phyloP scores from a whole-genome alignment of 2,797 vertebrate species.

The Lophius americanus region DNA sequence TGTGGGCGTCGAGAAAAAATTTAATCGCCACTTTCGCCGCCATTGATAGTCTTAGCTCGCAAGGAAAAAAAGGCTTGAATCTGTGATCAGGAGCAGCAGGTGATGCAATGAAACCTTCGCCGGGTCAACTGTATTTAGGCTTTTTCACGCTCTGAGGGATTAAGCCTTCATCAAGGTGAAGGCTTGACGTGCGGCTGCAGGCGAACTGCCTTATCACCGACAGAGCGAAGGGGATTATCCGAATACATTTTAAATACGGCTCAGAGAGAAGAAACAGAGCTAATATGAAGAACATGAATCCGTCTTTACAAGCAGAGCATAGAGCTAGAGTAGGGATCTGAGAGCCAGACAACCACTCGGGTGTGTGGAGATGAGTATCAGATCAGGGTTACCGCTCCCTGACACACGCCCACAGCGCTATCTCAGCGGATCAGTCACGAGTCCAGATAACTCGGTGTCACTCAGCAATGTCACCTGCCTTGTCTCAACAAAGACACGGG shows the following conservation, averaged over 20 bases:
- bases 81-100: no score
- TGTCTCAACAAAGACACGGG: slow-evolving; percentile 2
- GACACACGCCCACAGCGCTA: slow-evolving; percentile 41
- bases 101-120: no score
- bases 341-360: background rate
- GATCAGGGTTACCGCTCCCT: slow-evolving; percentile 18
- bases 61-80: no score
- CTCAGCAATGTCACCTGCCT: slow-evolving; percentile 45
- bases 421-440: background rate
- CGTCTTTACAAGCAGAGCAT: background rate
- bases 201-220: background rate
- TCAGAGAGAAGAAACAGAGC: background rate
- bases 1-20: no score
- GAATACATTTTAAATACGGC: slow-evolving; percentile 8
- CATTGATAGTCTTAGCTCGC: no score
- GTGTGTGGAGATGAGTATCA: background rate
- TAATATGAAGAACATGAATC: background rate
- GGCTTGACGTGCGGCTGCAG: background rate
- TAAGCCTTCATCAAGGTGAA: slow-evolving; percentile 3
- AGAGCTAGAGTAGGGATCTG: background rate
- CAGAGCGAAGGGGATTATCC: slow-evolving; percentile 13
- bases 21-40: no score
- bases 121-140: no score
- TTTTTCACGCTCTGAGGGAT: slow-evolving; percentile 33
- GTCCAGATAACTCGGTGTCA: slow-evolving; percentile 29